A percentile compares a stretch with the other conserved stretches of the same genome.
phyloP scores from a whole-genome alignment of 2,797 vertebrate species.

The Dipus sagitta region DNA sequence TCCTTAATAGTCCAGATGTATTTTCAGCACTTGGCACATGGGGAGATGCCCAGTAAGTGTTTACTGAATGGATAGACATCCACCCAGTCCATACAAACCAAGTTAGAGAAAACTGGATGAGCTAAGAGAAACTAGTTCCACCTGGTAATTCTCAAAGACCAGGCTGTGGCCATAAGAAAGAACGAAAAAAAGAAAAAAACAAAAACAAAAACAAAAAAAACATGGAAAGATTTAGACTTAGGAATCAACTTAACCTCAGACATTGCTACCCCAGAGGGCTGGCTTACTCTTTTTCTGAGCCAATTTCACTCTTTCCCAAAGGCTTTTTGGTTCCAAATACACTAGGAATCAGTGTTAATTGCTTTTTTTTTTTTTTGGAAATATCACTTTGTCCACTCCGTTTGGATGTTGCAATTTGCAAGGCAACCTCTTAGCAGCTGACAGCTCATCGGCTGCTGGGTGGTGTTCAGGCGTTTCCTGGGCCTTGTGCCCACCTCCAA shows the following conservation, averaged over 20 bases:
- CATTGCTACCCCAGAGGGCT: constrained; percentile 45
- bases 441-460: constrained; percentile 57
- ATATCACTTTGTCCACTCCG: constrained; percentile 71
- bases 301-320: constrained; percentile 44
- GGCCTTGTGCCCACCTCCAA: constrained; percentile 74
- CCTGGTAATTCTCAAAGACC: not conserved
- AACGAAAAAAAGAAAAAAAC: no score
- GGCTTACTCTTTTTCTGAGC: constrained; percentile 32
- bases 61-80: constrained; percentile 6
- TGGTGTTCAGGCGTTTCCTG: constrained; percentile 71
- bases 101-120: not conserved
- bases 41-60: not conserved
- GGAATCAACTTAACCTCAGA: constrained; percentile 38
- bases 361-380: constrained; percentile 57
- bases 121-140: not conserved
- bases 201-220: no score
- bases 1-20: not conserved
- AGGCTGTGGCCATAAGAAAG: not conserved
- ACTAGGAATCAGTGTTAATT: constrained; percentile 73
- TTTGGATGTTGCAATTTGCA: constrained; percentile 76
- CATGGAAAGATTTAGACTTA: not conserved
- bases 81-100: not conserved
- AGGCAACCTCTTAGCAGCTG: constrained; percentile 63
- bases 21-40: not conserved
- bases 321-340: constrained; percentile 62